Conservation (phyloP, 2,888 invertebrate species). For the Cosmorhoe ocellata region DNA sequence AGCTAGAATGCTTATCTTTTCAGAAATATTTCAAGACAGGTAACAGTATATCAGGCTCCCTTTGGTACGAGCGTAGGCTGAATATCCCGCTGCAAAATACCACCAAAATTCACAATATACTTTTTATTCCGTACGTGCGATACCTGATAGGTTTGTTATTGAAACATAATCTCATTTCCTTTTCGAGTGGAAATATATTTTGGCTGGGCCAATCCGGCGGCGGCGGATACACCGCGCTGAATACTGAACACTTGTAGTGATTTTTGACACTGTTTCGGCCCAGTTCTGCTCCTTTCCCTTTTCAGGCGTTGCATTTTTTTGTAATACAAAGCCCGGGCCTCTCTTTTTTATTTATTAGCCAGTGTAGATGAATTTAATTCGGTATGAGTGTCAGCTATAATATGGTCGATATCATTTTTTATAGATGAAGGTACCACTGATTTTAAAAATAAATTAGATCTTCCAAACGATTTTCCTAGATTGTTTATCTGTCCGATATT, state of each 20-base stretch:
- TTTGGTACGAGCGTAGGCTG: not conserved
- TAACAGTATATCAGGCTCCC: no score
- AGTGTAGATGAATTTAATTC: not conserved
- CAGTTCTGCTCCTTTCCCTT: slow-evolving; percentile 11
- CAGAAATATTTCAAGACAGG: no score
- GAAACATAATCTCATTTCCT: slow-evolving; percentile 66
- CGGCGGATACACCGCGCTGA: slow-evolving; percentile 36
- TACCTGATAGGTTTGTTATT: slow-evolving; percentile 61
- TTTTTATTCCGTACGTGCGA: slow-evolving; percentile 56
- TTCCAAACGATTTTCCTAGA: no score
- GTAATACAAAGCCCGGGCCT: no score
- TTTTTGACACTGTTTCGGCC: slow-evolving; percentile 38
- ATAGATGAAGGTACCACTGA: no score
- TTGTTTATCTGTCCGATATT: no score
- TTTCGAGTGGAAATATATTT: slow-evolving; percentile 63
- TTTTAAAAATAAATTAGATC: no score
- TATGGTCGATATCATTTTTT: no score
- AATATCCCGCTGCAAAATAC: slow-evolving; percentile 2
- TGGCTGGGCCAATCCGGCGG: slow-evolving; percentile 47
- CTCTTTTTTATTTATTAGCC: not conserved
- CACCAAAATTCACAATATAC: slow-evolving; percentile 41
- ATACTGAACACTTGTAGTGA: slow-evolving; percentile 37
- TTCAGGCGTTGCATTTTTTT: not conserved
- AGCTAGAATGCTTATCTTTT: no score
- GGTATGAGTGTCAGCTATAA: no score